These are phyloP conservation scores for Montipora efflorescens DNA, from an alignment of 64 coral and sea anemone genomes.

Conservation along the genomic window DNA sequence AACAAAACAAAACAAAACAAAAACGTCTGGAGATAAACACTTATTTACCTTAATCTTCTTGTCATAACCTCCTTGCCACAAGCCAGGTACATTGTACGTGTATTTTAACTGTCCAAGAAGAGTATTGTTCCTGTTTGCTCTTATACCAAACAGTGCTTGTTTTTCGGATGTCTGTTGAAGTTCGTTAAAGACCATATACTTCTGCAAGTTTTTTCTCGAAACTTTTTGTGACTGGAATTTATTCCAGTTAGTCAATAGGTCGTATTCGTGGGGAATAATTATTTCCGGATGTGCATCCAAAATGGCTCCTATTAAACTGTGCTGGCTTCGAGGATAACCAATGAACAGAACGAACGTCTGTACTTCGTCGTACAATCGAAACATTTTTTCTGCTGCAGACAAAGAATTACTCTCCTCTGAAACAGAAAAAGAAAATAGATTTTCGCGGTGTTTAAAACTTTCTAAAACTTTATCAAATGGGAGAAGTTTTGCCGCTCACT, in stretches of 20 bases:
- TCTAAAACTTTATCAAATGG: too few relatives aligned
- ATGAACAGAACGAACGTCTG: slow-evolving; percentile 47
- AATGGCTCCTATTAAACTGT: slow-evolving; percentile 35
- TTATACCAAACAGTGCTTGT: slow-evolving; percentile 16
- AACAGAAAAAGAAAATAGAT: not conserved
- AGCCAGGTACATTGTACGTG: not conserved
- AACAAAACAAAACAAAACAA: too few relatives aligned
- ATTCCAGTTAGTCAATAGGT: not conserved
- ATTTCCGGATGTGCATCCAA: slow-evolving; percentile 44
- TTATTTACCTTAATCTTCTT: slow-evolving; percentile 10
- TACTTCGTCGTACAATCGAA: slow-evolving; percentile 7
- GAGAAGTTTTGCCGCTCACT: too few relatives aligned
- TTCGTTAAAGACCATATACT: not conserved
- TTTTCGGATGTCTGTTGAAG: not conserved
- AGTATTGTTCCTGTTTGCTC: not conserved
- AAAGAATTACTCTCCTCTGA: not conserved
- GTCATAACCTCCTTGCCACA: not conserved
- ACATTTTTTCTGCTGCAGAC: not conserved
- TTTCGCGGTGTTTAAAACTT: too few relatives aligned
- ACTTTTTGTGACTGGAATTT: not conserved
- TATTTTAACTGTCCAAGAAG: not conserved
- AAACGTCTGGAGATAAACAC: too few relatives aligned
- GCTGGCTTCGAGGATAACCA: slow-evolving; percentile 36
- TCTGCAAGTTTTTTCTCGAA: not conserved
- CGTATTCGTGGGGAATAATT: slow-evolving; percentile 17